Percentiles rank a stretch among this genome's conserved stretches.
Conservation (phyloP, 2,888 invertebrate genomes). For the Congeria kusceri region DNA sequence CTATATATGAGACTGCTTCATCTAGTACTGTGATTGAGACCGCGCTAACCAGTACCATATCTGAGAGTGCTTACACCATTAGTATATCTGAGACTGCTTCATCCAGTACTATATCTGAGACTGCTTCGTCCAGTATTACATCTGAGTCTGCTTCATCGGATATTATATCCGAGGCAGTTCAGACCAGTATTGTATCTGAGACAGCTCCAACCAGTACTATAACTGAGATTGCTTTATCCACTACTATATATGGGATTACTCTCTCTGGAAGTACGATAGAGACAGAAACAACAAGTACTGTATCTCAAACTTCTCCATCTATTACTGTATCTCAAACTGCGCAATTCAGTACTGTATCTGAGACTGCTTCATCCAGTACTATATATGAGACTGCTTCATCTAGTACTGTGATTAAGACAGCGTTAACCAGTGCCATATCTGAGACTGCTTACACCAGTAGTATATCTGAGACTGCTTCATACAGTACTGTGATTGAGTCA, state of each 20-base stretch:
- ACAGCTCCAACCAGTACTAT: background rate
- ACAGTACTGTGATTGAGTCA: background rate
- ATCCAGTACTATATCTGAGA: background rate
- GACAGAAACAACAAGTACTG: no score
- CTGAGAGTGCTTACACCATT: background rate
- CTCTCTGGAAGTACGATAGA: no score
- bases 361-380: no score
- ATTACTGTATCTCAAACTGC: no score
- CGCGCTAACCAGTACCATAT: background rate
- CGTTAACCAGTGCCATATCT: no score
- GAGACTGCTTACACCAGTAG: no score
- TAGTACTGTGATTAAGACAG: no score
- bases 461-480: background rate
- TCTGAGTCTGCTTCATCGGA: background rate
- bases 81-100: background rate
- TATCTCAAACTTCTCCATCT: no score
- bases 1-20: background rate
- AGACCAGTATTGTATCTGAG: background rate
- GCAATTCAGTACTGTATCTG: no score
- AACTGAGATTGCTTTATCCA: no score
- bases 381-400: no score
- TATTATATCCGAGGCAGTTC: background rate
- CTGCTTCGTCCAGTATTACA: background rate
- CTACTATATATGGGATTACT: no score
- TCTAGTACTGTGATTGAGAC: background rate